Evolutionary conservation across 2,113 vertebrate species (phyloP).

Genomic region (Campylorhamphus procurvoides): DNA sequence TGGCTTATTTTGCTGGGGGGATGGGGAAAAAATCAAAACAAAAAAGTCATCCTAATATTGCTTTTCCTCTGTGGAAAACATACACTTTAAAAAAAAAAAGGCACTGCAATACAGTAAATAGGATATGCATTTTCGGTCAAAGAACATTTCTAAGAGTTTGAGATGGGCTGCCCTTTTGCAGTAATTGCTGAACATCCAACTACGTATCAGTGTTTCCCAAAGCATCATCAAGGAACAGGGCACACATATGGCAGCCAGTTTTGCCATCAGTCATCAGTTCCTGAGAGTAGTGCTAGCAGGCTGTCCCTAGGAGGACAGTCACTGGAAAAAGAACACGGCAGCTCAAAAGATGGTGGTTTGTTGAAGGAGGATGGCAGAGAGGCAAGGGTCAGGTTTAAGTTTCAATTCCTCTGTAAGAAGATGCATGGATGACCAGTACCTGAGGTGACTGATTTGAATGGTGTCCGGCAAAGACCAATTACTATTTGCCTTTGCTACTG

Average conservation of each 20-base stretch:
- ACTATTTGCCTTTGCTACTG: not conserved
- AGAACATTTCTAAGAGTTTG: not conserved
- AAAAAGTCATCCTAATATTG: not conserved
- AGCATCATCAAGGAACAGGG: not conserved
- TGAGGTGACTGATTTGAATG: not conserved
- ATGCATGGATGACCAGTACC: not conserved
- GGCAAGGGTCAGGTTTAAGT: not conserved
- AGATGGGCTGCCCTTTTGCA: not conserved
- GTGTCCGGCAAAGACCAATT: not conserved
- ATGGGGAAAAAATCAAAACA: not conserved
- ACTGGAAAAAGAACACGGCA: not conserved
- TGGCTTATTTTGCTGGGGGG: not conserved
- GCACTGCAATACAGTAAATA: not conserved
- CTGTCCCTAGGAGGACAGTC: not conserved
- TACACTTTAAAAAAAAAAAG: not conserved
- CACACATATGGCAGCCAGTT: not conserved
- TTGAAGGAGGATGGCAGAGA: not conserved
- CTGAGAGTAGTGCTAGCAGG: not conserved
- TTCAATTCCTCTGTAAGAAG: not conserved
- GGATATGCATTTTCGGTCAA: not conserved
- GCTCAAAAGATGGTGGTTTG: not conserved
- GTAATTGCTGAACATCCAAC: not conserved
- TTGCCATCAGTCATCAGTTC: not conserved
- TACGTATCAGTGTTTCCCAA: not conserved
- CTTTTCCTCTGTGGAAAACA: not conserved